Base-by-base conservation (phyloP, 2,888 invertebrate genomes). In the Ichneumon xanthorius region DNA sequence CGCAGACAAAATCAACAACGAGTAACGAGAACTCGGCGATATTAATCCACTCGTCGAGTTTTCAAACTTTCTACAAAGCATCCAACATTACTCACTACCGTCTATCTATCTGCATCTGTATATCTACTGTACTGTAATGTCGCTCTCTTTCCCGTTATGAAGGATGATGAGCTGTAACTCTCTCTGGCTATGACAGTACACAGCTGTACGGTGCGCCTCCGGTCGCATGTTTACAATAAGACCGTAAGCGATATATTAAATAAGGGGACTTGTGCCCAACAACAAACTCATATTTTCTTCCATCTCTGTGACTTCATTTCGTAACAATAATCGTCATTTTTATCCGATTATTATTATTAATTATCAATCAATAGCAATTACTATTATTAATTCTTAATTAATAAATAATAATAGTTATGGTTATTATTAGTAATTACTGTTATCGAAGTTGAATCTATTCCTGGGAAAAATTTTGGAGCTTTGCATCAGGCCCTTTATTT, bases 41-140 rank as follows among this genome's bases (percentile, higher is more conserved):
- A 94, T 94, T 94, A 94, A 94, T 94, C 93, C 94, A 94, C 94
- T 94, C 93, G 93, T 91, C 92, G 94, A 94, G 93, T 93, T 93
- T 94, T 94, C 93, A 93, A 94, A 93, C 93, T 93, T 92, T 91
- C 92, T 92, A 93, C 94, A 94, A 94, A 94, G 94, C 93, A 91
- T 91, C 89, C 90, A 88, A 80, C 90, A 82, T 88, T 87, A 84
- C 86, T 72, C 65, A 86, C 67, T 70, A 67, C 88, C 89, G 88
- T 88, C 90, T 84, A 26, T 85, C 78, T 85, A 73, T 84, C 70
- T 40, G 37, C 61, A 84, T 84, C 75, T 81, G 55, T 85, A 87
- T 70, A 71, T 53, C 80, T 65, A 73, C 65, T 70, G 61, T 73
- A 50, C 68, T 75, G 83, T 80, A 65, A 85, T 84, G 76, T 82